These are phyloP conservation scores for Cyprinodon diabolis DNA, from an alignment of 2,797 vertebrate species.

Conservation along the genomic window DNA sequence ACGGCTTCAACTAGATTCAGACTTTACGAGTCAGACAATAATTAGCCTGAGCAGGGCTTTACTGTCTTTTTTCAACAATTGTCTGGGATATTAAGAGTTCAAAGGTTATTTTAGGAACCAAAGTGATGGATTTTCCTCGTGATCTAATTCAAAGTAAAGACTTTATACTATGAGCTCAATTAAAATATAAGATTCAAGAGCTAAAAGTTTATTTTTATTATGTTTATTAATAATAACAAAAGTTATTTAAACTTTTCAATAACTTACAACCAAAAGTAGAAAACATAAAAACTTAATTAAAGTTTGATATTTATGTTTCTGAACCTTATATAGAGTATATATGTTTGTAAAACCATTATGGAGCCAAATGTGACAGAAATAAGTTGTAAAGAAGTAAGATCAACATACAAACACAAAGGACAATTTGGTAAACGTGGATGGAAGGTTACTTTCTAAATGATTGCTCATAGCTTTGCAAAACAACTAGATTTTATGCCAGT, in stretches of 20 bases:
- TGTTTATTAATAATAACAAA: background rate
- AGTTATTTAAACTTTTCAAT: background rate
- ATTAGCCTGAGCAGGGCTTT: slow-evolving; percentile 27
- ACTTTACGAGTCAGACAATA: slow-evolving; percentile 3
- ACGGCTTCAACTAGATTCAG: slow-evolving; percentile 32
- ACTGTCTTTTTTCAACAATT: slow-evolving; percentile 31
- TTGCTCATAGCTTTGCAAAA: background rate
- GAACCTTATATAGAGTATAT: background rate
- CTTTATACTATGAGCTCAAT: background rate
- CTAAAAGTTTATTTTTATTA: background rate
- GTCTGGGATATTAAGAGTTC: slow-evolving; percentile 29
- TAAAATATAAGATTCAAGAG: background rate
- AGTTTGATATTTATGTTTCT: background rate
- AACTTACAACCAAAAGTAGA: background rate
- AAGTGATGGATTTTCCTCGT: slow-evolving; percentile 1
- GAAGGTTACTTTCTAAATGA: background rate
- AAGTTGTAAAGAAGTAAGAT: background rate
- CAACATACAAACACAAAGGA: no score
- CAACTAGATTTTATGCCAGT: background rate
- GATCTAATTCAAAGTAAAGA: background rate
- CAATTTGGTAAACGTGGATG: background rate
- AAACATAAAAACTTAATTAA: background rate
- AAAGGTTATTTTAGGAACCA: slow-evolving; percentile 42
- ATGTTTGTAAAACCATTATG: background rate
- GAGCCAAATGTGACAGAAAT: background rate